Percentiles rank a stretch among this genome's conserved stretches.
These are phyloP conservation scores for Rhabdomys dilectus DNA, from an alignment of 2,113 vertebrate species.

Conservation along the genomic window DNA sequence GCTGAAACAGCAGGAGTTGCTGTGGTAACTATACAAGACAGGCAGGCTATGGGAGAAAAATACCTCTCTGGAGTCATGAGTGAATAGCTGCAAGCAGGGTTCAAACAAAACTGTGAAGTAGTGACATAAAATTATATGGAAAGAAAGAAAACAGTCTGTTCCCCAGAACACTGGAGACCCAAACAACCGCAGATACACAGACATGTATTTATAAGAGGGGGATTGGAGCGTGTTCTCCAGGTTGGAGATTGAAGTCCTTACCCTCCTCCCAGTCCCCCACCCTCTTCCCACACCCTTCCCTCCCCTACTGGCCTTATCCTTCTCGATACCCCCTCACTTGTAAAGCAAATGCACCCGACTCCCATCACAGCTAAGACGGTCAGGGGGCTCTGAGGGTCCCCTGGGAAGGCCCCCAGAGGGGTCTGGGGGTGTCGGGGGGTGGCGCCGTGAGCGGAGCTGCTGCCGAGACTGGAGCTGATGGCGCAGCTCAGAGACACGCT, in stretches of 20 bases:
- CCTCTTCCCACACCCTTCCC: not conserved
- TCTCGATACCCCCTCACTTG: conserved; percentile 86
- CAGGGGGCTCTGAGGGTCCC: conserved; percentile 84
- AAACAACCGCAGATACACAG: not conserved
- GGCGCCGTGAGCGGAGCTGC: conserved; percentile 92
- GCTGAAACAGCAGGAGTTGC: not conserved
- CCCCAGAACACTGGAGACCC: not conserved
- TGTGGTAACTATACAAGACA: not conserved
- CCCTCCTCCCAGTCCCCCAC: not conserved
- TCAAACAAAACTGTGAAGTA: conserved; percentile 22
- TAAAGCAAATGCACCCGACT: conserved; percentile 96
- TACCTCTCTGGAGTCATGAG: not conserved
- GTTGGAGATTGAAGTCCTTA: not conserved
- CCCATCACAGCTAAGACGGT: conserved; percentile 96
- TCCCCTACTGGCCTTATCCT: not conserved
- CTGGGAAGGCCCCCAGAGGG: conserved; percentile 74
- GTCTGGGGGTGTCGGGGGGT: conserved; percentile 85
- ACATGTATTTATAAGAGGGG: conserved; percentile 63
- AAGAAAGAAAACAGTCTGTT: conserved; percentile 25
- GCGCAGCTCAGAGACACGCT: conserved; percentile 93
- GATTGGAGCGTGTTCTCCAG: not conserved
- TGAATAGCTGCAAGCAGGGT: not conserved
- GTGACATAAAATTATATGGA: not conserved
- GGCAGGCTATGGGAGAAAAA: not conserved
- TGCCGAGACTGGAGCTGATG: conserved; percentile 94